A percentile compares a stretch with the other conserved stretches of the same genome.
phyloP scores from a whole-genome alignment of 2,888 invertebrate genomes.

The Cyclophora punctaria region DNA sequence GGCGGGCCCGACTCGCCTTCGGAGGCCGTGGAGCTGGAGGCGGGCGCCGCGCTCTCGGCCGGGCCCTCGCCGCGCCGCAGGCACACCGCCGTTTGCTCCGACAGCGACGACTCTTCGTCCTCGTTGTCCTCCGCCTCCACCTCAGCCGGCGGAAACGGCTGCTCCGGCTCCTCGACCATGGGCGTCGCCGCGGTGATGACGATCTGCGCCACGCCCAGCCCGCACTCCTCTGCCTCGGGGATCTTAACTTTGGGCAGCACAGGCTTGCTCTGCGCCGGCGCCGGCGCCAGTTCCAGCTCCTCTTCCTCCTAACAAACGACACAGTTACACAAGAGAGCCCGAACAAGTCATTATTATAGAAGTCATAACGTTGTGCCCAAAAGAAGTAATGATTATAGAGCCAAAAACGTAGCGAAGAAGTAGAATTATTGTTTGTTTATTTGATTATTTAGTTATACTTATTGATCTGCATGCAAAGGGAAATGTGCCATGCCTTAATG shows the following conservation, averaged over 20 bases:
- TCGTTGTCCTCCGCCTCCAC: conserved; percentile 48
- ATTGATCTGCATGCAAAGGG: conserved; percentile 4
- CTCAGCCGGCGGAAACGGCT: conserved; percentile 79
- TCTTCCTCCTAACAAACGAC: conserved; percentile 24
- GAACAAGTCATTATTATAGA: too few species aligned
- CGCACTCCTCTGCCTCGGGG: conserved; percentile 71
- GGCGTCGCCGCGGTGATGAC: conserved; percentile 96
- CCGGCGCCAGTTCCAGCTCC: conserved; percentile 22
- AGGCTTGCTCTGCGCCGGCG: conserved; percentile 32
- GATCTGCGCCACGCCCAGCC: conserved; percentile 90
- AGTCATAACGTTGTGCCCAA: too few species aligned
- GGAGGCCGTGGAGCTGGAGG: conserved; percentile 80
- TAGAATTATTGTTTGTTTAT: too few species aligned
- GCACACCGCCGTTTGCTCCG: conserved; percentile 66
- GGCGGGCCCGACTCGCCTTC: conserved; percentile 79
- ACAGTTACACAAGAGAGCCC: background rate
- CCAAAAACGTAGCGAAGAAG: too few species aligned
- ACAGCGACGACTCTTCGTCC: conserved; percentile 65
- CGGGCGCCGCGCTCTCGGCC: conserved; percentile 73
- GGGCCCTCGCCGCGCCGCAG: conserved; percentile 70
- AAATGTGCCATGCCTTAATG: conserved; percentile 10
- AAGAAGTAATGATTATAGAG: too few species aligned
- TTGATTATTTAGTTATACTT: too few species aligned
- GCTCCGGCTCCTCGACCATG: conserved; percentile 90
- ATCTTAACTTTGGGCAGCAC: conserved; percentile 47